Evolutionary conservation across 1,140 invertebrate species (phyloP).

Genomic region (Eumeta japonica): DNA sequence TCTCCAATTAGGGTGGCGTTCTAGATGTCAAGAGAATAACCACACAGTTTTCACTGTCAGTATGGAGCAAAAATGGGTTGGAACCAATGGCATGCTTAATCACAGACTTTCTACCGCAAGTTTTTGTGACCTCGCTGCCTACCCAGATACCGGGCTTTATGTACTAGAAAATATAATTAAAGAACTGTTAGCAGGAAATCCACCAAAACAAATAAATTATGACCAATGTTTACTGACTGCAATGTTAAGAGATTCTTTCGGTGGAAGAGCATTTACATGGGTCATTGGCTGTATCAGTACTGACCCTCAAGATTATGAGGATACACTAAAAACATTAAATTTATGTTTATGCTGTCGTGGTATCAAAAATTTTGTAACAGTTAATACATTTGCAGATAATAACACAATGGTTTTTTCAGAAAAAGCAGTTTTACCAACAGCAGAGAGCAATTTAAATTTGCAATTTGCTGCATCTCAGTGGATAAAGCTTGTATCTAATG

Average conservation of each 20-base stretch:
- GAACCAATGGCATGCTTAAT: constrained; percentile 55
- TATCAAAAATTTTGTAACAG: constrained; percentile 66
- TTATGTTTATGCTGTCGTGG: constrained; percentile 62
- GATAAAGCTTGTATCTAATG: constrained; percentile 79
- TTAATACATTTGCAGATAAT: constrained; percentile 67
- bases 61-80: constrained; percentile 68
- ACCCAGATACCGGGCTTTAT: constrained; percentile 62
- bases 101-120: constrained; percentile 67
- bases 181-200: constrained; percentile 59
- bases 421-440: constrained; percentile 42
- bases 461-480: constrained; percentile 81
- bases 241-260: constrained; percentile 68
- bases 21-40: constrained; percentile 42
- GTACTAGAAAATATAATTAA: constrained; percentile 64
- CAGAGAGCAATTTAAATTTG: constrained; percentile 61
- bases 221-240: constrained; percentile 66
- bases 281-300: constrained; percentile 66
- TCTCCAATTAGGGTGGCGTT: constrained; percentile 48
- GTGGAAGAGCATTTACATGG: constrained; percentile 66
- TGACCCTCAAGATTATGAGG: constrained; percentile 60
- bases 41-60: constrained; percentile 69
- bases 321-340: constrained; percentile 64
- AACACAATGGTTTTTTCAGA: constrained; percentile 59
- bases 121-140: constrained; percentile 65
- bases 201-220: constrained; percentile 60